Percentiles rank a stretch among this genome's conserved stretches.
Conservation (phyloP, 1,140 invertebrate genomes). For the Drosophila pectinifera region DNA sequence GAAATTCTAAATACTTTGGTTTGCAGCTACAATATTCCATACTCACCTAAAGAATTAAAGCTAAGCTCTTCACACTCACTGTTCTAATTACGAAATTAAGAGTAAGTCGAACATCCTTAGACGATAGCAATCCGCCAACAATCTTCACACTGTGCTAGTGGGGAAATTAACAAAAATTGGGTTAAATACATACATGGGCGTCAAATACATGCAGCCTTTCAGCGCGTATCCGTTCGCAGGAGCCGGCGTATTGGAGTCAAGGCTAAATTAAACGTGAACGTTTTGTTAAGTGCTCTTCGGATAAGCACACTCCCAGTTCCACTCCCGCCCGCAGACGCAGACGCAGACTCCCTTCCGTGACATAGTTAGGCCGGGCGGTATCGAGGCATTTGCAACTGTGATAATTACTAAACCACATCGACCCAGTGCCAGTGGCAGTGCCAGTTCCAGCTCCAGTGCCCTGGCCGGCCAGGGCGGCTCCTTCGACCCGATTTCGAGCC, state of each 20-base stretch:
- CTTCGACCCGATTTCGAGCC: constrained; percentile 2
- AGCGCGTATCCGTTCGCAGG: background rate
- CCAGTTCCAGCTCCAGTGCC: constrained; percentile 3
- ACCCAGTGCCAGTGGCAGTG: constrained; percentile 10
- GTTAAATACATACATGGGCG: constrained; percentile 56
- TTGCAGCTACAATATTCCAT: no score
- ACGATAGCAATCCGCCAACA: constrained; percentile 28
- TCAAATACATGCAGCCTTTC: background rate
- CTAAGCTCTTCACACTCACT: background rate
- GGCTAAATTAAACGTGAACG: constrained; percentile 61
- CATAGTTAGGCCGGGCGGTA: constrained; percentile 40
- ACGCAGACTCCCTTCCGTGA: constrained; percentile 29
- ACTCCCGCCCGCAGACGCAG: background rate
- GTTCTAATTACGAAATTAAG: constrained; percentile 31
- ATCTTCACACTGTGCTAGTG: constrained; percentile 38
- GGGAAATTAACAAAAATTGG: constrained; percentile 72
- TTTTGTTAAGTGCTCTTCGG: constrained; percentile 55
- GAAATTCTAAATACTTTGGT: no score
- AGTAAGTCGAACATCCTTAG: constrained; percentile 18
- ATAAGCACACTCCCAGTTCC: constrained; percentile 16
- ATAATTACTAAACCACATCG: constrained; percentile 70
- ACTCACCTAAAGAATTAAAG: background rate
- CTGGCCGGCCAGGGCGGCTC: constrained; percentile 1
- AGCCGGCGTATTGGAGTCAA: constrained; percentile 57
- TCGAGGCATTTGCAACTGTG: constrained; percentile 70